Percentiles rank a stretch among this genome's conserved stretches.
Evolutionary conservation across 2,888 invertebrate species (phyloP).

Genomic region (Pemphredon lugubris): DNA sequence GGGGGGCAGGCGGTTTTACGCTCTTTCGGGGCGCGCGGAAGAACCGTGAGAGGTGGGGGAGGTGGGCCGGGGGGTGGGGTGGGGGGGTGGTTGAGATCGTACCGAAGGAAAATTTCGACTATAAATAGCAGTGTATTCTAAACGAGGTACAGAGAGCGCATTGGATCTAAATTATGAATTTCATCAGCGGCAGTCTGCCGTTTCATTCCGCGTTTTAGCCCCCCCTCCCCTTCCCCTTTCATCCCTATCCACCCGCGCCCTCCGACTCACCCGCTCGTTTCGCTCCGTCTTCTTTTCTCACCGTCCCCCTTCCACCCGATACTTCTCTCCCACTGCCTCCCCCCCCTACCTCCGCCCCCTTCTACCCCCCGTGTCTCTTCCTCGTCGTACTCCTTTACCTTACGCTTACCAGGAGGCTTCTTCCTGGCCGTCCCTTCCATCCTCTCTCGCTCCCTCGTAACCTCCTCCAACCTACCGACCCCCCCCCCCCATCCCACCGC

Average conservation of each 20-base stretch:
- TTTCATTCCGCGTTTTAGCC: slow-evolving; percentile 79
- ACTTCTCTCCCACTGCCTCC: slow-evolving; percentile 35
- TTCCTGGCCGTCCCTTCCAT: slow-evolving; percentile 12
- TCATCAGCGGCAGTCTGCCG: slow-evolving; percentile 81
- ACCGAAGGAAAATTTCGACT: slow-evolving; percentile 80
- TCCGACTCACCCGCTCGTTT: slow-evolving; percentile 8
- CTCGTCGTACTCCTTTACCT: slow-evolving; percentile 52
- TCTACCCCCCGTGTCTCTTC: slow-evolving; percentile 42
- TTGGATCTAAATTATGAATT: slow-evolving; percentile 82
- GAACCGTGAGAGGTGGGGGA: slow-evolving; percentile 24
- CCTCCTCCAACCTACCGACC: slow-evolving; percentile 26
- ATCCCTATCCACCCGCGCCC: slow-evolving; percentile 43
- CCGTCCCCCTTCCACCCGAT: slow-evolving; percentile 41
- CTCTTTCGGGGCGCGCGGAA: slow-evolving; percentile 5
- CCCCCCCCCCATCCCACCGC: slow-evolving; percentile 26
- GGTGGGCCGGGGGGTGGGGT: slow-evolving; percentile 28
- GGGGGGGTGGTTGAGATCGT: slow-evolving; percentile 67
- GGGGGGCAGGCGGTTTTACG: slow-evolving; percentile 14
- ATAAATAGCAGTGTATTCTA: slow-evolving; percentile 81
- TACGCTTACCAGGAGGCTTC: slow-evolving; percentile 19
- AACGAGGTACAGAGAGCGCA: slow-evolving; percentile 81
- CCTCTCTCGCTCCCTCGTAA: slow-evolving; percentile 24
- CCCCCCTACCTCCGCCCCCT: slow-evolving; percentile 32
- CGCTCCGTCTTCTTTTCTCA: slow-evolving; percentile 34
- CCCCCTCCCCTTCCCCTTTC: slow-evolving; percentile 41